Base-by-base conservation (phyloP, 2,113 vertebrate genomes). In the Sinocyclocheilus rhinocerous region DNA sequence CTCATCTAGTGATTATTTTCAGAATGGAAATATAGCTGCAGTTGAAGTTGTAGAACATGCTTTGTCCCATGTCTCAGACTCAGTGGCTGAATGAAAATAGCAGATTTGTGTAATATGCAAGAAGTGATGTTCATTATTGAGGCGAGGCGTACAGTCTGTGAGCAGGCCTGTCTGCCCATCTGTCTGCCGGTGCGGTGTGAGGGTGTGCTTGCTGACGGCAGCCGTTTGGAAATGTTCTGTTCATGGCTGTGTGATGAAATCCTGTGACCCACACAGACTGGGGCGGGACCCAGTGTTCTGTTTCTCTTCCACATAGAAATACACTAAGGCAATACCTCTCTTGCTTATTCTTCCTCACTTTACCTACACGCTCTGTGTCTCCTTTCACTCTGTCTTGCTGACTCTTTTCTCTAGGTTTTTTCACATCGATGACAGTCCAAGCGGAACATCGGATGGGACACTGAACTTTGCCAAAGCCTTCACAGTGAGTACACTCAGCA, bases 341-440 rank as follows among this genome's bases (percentile, higher is more conserved):
- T 77, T 85, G 72, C 22, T 76, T n/a, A 61, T 61, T 45, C 26
- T 69, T 88, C 82, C 24, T 26, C 42, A 20, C 50, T 85, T 85
- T 10, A 50, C 85, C 18, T 3, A 70, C 61, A 83, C 26, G 12
- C 77, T n/a, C n/a, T n/a, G n/a, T 26, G 72, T 76, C 42, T 67
- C 45, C 72, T 57, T 48, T 67, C 36, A 87, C 63, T 75, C 70
- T 80, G 42, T 77, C 67, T 65, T 77, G 70, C 1, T 85, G 84
- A 91, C 85, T 89, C 82, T 79, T 73, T 78, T 26, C 42, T 85
- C 61, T 84, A 99, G 98, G 93, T 95, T 99, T 88, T 99, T 96
- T 94, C 97, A 99, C 90, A 93, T 99, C 82, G 98, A 99, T 93
- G 96, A 96, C 81, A 93, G 69, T 72, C 95, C 95, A 86, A 94